Evolutionary conservation across 2,888 invertebrate genomes (phyloP).

Genomic region (Actias luna): DNA sequence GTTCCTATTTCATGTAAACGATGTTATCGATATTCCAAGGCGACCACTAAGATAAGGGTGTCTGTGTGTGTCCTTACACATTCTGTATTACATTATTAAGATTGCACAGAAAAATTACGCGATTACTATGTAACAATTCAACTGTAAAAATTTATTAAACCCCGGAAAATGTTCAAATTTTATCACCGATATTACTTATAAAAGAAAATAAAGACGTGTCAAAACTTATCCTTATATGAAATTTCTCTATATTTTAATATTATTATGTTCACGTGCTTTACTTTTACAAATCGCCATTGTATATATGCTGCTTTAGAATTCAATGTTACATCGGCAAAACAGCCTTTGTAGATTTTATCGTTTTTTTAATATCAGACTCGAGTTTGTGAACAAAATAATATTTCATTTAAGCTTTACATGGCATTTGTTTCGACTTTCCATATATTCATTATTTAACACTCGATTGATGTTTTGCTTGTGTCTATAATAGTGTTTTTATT

Average conservation of each 20-base stretch:
- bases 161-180: too few species aligned
- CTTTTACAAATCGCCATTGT: not conserved
- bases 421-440: conserved; percentile 28
- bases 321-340: not conserved
- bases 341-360: too few species aligned
- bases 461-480: conserved; percentile 9
- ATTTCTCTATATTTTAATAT: not conserved
- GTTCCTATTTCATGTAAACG: too few species aligned
- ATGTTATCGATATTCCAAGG: too few species aligned
- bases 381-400: conserved; percentile 28
- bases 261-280: not conserved
- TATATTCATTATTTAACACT: conserved; percentile 8
- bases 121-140: too few species aligned
- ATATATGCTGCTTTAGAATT: not conserved
- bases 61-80: too few species aligned
- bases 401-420: conserved; percentile 32
- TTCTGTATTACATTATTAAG: too few species aligned
- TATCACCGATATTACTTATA: not conserved
- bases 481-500: conserved; percentile 6
- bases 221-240: not conserved
- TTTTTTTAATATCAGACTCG: not conserved
- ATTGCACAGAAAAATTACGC: too few species aligned
- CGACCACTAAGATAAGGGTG: too few species aligned
- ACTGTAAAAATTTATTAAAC: too few species aligned
- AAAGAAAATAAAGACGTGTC: conserved; percentile 1